Conservation (phyloP, 2,888 invertebrate species). For the Tupiocoris notatus region DNA sequence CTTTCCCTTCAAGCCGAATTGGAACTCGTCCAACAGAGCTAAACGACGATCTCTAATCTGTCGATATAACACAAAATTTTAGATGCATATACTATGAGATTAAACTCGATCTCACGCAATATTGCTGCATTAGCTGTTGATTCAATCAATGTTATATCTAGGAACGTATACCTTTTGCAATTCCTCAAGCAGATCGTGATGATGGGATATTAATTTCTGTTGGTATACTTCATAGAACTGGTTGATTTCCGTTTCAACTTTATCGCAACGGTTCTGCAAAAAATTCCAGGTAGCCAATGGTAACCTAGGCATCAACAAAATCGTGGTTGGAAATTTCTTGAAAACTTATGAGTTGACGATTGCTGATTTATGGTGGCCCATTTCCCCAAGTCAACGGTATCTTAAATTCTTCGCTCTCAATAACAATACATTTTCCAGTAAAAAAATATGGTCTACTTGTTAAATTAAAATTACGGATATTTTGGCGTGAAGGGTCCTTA, state of each 20-base stretch:
- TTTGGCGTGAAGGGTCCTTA: slow-evolving; percentile 30
- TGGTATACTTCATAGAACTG: slow-evolving; percentile 66
- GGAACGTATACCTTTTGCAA: slow-evolving; percentile 52
- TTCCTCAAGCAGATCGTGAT: slow-evolving; percentile 58
- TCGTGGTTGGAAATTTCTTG: too few species aligned
- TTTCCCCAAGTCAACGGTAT: too few species aligned
- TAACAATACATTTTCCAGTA: too few species aligned
- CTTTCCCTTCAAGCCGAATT: slow-evolving; percentile 57
- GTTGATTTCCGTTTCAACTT: slow-evolving; percentile 64
- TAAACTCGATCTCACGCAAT: too few species aligned
- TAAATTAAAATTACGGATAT: slow-evolving; percentile 25
- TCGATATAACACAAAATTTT: neutral
- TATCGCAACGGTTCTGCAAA: slow-evolving; percentile 53
- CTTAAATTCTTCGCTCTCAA: too few species aligned
- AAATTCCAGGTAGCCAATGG: too few species aligned
- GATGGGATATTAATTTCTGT: slow-evolving; percentile 64
- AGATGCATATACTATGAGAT: too few species aligned
- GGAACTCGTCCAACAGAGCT: slow-evolving; percentile 56
- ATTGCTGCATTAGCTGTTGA: too few species aligned
- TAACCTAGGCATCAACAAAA: neutral
- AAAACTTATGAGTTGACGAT: too few species aligned
- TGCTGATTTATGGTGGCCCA: too few species aligned
- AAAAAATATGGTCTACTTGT: too few species aligned
- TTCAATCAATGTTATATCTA: too few species aligned
- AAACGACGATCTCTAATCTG: slow-evolving; percentile 53